Base-by-base conservation (phyloP, 2,113 vertebrate genomes). In the Macquaria ambigua region DNA sequence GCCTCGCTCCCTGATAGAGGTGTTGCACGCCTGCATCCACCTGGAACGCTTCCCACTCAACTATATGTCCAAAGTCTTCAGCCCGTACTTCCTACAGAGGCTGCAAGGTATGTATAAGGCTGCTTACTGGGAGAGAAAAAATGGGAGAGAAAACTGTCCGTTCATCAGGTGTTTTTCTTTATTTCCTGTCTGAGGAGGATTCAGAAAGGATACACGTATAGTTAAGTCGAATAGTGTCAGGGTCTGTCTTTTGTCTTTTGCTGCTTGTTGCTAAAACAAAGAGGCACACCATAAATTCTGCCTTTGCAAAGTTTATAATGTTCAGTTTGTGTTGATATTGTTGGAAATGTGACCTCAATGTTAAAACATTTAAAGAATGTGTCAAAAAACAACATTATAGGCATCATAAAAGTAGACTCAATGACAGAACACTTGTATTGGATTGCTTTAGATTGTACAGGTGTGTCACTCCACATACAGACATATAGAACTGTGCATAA, bases 41-140 rank as follows among this genome's bases (percentile, higher is more conserved):
- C 85, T 97, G 77, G 94, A 95, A 53, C 87, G 91, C 9, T 96
- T 96, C 7, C 97, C 97, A 0, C 83, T 97, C 73, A 97, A 97
- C 90, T 96, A 96, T 74, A 86, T 97, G 84, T 87, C 94, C 63
- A 97, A 94, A 90, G 77, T 97, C 80, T 97, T 97, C 92, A 96
- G 89, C 84, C 95, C 95, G 0, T 93, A 93, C 90, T 97, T 97
- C 91, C 95, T 97, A 16, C 96, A 96, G 3, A 90, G 74, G 46
- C 89, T 97, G 41, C 95, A 96, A 95, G 96, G 97, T 97, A 91
- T 0, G 12, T 0, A 3, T 12, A 16, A 15, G 11, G 21, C 53
- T 41, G n/a, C 59, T 39, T 3, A 23, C 28, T 10, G 14, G 16
- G 31, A 37, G 43, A 73, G 16, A 21, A 39, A n/a, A 64, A 18